A percentile compares a stretch with the other conserved stretches of the same genome.
phyloP scores from a whole-genome alignment of 2,888 invertebrate species.

The Trypoxylon attenuatum region DNA sequence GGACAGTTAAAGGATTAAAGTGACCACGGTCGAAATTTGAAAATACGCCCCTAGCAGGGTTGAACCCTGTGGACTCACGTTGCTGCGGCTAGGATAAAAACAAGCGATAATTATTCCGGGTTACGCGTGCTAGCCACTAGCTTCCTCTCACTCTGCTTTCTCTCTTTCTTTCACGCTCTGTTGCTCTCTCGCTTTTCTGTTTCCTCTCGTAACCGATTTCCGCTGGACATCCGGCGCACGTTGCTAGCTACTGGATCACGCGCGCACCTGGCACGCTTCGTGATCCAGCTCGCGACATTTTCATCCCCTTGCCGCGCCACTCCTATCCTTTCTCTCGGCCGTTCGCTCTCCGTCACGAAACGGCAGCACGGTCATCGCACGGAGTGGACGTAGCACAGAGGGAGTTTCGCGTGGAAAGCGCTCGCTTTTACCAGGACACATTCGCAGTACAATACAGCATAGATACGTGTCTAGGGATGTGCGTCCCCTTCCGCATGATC shows the following conservation, averaged over 20 bases:
- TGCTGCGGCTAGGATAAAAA: not conserved
- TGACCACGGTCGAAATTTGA: no score
- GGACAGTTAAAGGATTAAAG: no score
- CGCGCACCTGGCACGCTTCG: not conserved
- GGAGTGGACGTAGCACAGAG: slow-evolving; percentile 12
- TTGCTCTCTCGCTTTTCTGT: no score
- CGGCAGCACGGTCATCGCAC: not conserved
- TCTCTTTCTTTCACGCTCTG: no score
- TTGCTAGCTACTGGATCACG: not conserved
- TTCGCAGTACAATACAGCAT: slow-evolving; percentile 20
- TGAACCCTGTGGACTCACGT: no score
- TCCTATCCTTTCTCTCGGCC: no score
- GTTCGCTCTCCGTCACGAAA: not conserved
- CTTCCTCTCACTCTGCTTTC: no score
- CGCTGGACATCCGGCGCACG: not conserved
- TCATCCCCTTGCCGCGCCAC: not conserved
- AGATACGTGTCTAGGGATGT: slow-evolving; percentile 22
- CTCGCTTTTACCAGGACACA: not conserved
- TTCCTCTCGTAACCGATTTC: not conserved
- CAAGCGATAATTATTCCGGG: not conserved
- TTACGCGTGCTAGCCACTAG: not conserved
- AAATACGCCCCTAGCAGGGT: no score
- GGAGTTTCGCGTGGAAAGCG: slow-evolving; percentile 10
- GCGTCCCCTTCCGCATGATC: slow-evolving; percentile 30
- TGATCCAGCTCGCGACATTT: slow-evolving; percentile 1